Percentiles rank a stretch among this genome's conserved stretches.
Evolutionary conservation across 2,888 invertebrate genomes (phyloP).

Genomic region (Clanis bilineata): DNA sequence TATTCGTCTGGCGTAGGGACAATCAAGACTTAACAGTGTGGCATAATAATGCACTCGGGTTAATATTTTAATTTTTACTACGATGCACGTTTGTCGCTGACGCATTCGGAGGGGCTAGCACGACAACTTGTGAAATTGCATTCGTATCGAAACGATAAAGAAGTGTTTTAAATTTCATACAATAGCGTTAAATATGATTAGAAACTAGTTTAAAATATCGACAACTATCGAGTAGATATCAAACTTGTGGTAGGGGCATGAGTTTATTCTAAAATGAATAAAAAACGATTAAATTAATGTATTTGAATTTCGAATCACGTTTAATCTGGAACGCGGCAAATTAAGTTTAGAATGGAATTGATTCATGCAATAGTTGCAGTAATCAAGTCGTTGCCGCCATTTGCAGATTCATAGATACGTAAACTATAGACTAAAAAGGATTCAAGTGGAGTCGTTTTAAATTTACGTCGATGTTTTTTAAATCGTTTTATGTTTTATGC

Average conservation of each 20-base stretch:
- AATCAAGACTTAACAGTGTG: conserved; percentile 4
- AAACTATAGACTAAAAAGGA: conserved; percentile 8
- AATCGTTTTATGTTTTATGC: not conserved
- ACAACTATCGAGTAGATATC: not conserved
- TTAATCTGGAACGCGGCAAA: conserved; percentile 10
- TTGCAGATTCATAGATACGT: not conserved
- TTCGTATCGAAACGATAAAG: too few species aligned
- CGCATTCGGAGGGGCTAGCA: not conserved
- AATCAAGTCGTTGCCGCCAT: conserved; percentile 8
- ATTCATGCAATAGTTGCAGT: conserved; percentile 1
- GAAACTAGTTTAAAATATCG: too few species aligned
- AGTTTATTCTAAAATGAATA: not conserved
- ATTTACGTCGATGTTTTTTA: not conserved
- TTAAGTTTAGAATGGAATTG: conserved; percentile 3
- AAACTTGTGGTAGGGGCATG: not conserved
- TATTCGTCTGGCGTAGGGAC: conserved; percentile 12
- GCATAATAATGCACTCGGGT: conserved; percentile 1
- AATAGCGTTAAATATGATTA: too few species aligned
- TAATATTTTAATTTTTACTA: conserved; percentile 8
- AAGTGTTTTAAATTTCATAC: too few species aligned
- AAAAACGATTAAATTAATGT: not conserved
- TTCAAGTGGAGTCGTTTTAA: not conserved
- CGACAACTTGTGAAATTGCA: too few species aligned
- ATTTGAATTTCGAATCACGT: conserved; percentile 6
- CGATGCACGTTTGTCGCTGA: not conserved